phyloP scores from a whole-genome alignment of 2,113 vertebrate genomes.

The Hystrix brachyura region DNA sequence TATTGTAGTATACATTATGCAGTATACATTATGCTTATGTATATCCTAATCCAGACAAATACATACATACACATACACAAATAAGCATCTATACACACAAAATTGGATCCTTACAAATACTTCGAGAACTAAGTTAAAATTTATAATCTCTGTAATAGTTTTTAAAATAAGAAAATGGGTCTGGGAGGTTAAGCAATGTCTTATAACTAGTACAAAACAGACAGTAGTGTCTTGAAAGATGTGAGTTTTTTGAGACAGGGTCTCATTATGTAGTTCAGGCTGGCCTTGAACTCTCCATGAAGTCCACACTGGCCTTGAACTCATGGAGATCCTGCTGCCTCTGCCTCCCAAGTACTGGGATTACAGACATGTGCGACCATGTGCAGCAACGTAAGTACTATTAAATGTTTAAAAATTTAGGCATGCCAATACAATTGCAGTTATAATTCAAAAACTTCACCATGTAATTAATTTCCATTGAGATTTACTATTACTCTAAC shows the following conservation, averaged over 20 bases:
- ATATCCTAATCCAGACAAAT: background rate
- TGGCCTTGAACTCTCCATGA: too few species aligned
- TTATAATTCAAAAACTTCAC: slow-evolving; percentile 42
- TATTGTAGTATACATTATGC: background rate
- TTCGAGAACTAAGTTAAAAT: background rate
- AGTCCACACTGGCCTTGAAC: too few species aligned
- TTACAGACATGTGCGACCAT: background rate
- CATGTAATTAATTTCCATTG: slow-evolving; percentile 20
- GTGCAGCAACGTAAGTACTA: background rate
- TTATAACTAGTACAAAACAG: background rate
- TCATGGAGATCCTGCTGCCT: background rate
- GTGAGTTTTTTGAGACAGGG: background rate
- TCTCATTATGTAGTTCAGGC: background rate
- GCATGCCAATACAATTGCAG: background rate
- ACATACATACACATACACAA: background rate
- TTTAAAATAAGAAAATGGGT: slow-evolving; percentile 24
- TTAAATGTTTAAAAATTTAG: slow-evolving; percentile 53
- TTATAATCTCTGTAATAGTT: background rate
- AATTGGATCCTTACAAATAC: background rate
- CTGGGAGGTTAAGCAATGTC: background rate
- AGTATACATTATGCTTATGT: background rate
- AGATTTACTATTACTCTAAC: slow-evolving; percentile 27
- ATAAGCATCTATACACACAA: background rate
- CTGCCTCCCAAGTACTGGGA: background rate
- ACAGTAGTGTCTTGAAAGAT: background rate